Evolutionary conservation across 2,113 vertebrate genomes (phyloP), one percentile per base, ranked within the genome.

Genomic region (Apistogramma diplotaenia): DNA sequence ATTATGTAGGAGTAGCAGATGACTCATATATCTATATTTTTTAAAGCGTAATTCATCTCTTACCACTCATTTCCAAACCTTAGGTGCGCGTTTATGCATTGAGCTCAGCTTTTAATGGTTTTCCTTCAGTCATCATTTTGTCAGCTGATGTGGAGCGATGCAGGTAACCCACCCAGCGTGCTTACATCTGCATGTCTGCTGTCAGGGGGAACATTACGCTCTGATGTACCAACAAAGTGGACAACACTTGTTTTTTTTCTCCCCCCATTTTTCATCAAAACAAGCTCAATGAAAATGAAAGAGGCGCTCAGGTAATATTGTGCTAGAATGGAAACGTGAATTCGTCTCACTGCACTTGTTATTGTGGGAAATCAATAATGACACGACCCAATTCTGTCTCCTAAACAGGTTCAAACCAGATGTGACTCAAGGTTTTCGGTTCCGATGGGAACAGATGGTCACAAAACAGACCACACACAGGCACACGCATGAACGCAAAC

Each of bases 361-460:
- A 15, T 82, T 13, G 15, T 16, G 33, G 11, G 46, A 46, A 53
- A 74, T 55, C 16, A 61, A 73, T 33, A 61, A 56, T 23, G 43
- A 59, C 27, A 19, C 1, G 19, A 62, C 13, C 37, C 72, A 71
- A 60, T 25, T 74, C n/a, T 82, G 56, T 56, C 65, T 27, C 33
- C 35, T 18, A 43, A 79, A 82, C 73, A 79, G 62, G 76, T 82
- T 86, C 65, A 72, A 78, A 65, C 81, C 84, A 88, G 80, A 81
- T 91, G 84, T 76, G 76, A 79, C 53, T 31, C 29, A 18, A 40
- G 19, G 71, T 54, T 84, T 73, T 67, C 6, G 6, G 12, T 72
- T 79, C 40, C 59, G 51, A 76, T 62, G 56, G 33, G 43, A 86
- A 75, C 70, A 79, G 62, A 87, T 72, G 58, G 62, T 70, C 40